Conservation (phyloP, 2,797 vertebrate genomes). For the Malurus leucopterus region DNA sequence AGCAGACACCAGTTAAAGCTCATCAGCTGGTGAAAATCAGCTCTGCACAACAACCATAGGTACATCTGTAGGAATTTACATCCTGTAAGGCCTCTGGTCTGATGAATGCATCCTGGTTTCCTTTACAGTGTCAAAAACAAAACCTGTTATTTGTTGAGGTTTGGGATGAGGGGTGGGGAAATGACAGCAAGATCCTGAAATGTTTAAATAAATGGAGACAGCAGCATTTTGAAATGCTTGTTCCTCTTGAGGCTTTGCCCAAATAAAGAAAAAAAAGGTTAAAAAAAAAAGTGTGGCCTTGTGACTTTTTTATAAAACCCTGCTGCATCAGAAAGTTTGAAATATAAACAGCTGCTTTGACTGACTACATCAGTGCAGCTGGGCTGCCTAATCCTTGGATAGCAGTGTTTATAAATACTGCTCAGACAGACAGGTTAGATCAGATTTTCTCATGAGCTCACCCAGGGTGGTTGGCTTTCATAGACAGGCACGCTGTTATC, state of each 20-base stretch:
- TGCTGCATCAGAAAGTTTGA: not conserved
- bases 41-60: fast-evolving
- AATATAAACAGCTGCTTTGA: constrained; percentile 21
- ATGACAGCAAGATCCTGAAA: not conserved
- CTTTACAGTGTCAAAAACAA: not conserved
- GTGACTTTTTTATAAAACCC: not conserved
- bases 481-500: not conserved
- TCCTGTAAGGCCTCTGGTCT: not conserved
- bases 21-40: not conserved
- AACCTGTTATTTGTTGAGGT: not conserved
- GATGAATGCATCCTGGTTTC: not conserved
- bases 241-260: not conserved
- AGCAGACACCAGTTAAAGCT: not conserved
- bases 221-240: not conserved
- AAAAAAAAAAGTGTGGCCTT: not conserved
- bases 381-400: constrained; percentile 12
- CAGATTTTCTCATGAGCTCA: constrained; percentile 33
- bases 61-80: not conserved
- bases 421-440: constrained; percentile 35
- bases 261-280: not conserved
- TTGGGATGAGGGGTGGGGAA: not conserved
- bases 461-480: not conserved
- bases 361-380: not conserved
- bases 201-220: not conserved
- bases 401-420: constrained; percentile 1